A percentile compares a stretch with the other conserved stretches of the same genome.
These are phyloP conservation scores for Drosophila truncata DNA, from an alignment of 1,140 invertebrate genomes.

Conservation along the genomic window DNA sequence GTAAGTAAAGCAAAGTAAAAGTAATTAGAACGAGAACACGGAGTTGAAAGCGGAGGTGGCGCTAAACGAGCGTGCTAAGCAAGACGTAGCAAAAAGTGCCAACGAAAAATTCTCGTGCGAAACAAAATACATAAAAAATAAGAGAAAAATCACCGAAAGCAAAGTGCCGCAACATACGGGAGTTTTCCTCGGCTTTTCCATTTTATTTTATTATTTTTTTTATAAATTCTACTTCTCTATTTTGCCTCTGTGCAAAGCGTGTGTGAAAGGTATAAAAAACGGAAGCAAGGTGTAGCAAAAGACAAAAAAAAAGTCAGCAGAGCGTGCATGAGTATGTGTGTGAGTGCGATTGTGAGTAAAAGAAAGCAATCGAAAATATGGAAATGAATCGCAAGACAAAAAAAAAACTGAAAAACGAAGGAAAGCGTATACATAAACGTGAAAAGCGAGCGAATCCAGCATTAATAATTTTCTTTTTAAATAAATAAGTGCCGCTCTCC, in stretches of 20 bases:
- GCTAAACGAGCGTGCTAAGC: conserved; percentile 4
- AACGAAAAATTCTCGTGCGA: conserved; percentile 20
- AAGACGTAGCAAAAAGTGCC: conserved; percentile 55
- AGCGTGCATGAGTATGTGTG: conserved; percentile 61
- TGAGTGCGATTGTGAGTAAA: conserved; percentile 63
- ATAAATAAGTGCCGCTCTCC: conserved; percentile 36
- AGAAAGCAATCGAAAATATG: conserved; percentile 76
- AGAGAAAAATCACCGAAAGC: conserved; percentile 42
- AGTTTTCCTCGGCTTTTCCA: conserved; percentile 20
- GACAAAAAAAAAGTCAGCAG: conserved; percentile 69
- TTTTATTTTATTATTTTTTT: not conserved
- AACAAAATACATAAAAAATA: conserved; percentile 23
- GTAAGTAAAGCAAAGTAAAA: conserved; percentile 47
- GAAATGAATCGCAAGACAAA: conserved; percentile 71
- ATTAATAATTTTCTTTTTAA: conserved; percentile 31
- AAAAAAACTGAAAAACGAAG: conserved; percentile 62
- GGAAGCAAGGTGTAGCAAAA: conserved; percentile 79
- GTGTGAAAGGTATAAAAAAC: conserved; percentile 71
- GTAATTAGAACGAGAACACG: conserved; percentile 66
- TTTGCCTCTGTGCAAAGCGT: conserved; percentile 43
- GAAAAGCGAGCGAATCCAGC: conserved; percentile 28
- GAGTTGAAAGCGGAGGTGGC: conserved; percentile 42
- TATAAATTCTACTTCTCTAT: conserved; percentile 25
- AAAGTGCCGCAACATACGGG: conserved; percentile 33
- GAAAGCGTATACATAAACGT: conserved; percentile 60